Evolutionary conservation across 2,888 invertebrate species (phyloP).

Genomic region (Caenorhabditis parvicauda): DNA sequence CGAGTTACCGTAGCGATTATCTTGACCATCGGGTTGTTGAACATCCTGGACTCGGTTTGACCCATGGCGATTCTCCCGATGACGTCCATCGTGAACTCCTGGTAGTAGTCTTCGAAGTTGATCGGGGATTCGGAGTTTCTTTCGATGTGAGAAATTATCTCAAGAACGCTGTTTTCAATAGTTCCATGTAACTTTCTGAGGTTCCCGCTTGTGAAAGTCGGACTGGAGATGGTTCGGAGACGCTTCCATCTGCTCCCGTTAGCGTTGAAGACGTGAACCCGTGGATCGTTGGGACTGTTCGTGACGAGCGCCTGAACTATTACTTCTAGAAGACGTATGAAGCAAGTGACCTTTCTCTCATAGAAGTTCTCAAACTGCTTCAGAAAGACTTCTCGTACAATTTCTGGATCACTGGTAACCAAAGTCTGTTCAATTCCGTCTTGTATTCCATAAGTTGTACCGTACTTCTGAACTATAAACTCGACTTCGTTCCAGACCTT

Average conservation of each 20-base stretch:
- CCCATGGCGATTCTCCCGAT: slow-evolving; percentile 43
- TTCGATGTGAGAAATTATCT: slow-evolving; percentile 22
- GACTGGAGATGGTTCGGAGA: slow-evolving; percentile 65
- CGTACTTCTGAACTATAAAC: too few species aligned
- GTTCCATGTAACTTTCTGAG: slow-evolving; percentile 7
- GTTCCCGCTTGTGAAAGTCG: slow-evolving; percentile 6
- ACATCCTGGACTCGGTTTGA: slow-evolving; percentile 18
- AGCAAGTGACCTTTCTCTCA: slow-evolving; percentile 60
- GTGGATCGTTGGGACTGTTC: slow-evolving; percentile 37
- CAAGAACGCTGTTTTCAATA: slow-evolving; percentile 22
- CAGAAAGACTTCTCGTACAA: slow-evolving; percentile 64
- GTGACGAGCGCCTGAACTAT: too few species aligned
- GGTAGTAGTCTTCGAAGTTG: slow-evolving; percentile 22
- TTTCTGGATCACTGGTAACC: slow-evolving; percentile 63
- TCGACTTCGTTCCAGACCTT: too few species aligned
- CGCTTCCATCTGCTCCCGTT: slow-evolving; percentile 67
- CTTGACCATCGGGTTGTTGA: slow-evolving; percentile 12
- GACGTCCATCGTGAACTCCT: slow-evolving; percentile 44
- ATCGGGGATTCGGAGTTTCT: not conserved
- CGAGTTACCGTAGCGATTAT: slow-evolving; percentile 8
- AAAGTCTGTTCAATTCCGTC: too few species aligned
- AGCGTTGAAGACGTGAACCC: slow-evolving; percentile 63
- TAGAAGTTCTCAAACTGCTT: slow-evolving; percentile 65
- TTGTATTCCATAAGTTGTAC: too few species aligned
- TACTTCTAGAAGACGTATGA: too few species aligned